These are phyloP conservation scores for Lanius collurio DNA, from an alignment of 2,113 vertebrate species.

Conservation along the genomic window DNA sequence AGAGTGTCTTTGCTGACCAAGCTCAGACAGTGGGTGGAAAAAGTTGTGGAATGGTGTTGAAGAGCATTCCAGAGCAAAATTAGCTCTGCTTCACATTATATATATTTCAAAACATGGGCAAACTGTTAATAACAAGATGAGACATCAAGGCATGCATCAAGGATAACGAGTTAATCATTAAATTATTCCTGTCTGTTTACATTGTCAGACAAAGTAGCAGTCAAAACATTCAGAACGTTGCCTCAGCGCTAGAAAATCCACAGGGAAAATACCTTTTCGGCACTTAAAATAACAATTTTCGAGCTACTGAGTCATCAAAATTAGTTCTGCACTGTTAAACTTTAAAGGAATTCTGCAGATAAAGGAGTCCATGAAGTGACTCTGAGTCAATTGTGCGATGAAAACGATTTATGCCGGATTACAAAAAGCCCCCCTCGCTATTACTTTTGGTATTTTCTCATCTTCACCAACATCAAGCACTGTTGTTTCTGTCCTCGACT, in stretches of 20 bases:
- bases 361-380: conserved; percentile 24
- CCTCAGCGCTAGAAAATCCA: conserved; percentile 57
- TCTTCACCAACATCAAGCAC: background rate
- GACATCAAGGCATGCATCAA: conserved; percentile 62
- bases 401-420: background rate
- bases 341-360: conserved; percentile 58
- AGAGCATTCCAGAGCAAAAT: conserved; percentile 62
- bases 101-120: conserved; percentile 51
- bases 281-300: conserved; percentile 60
- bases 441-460: background rate
- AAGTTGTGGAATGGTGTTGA: conserved; percentile 36
- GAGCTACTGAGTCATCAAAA: conserved; percentile 62
- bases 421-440: background rate
- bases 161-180: conserved; percentile 60
- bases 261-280: conserved; percentile 63
- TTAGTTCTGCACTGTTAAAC: conserved; percentile 70
- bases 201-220: conserved; percentile 59
- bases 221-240: conserved; percentile 56
- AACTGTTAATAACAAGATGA: conserved; percentile 64
- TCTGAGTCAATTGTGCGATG: conserved; percentile 1
- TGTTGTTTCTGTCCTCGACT: background rate
- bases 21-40: conserved; percentile 36
- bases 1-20: conserved; percentile 25
- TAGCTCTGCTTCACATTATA: conserved; percentile 43
- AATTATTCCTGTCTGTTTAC: conserved; percentile 68